Conservation (phyloP, 2,888 invertebrate species). For the Lysandra bellargus region DNA sequence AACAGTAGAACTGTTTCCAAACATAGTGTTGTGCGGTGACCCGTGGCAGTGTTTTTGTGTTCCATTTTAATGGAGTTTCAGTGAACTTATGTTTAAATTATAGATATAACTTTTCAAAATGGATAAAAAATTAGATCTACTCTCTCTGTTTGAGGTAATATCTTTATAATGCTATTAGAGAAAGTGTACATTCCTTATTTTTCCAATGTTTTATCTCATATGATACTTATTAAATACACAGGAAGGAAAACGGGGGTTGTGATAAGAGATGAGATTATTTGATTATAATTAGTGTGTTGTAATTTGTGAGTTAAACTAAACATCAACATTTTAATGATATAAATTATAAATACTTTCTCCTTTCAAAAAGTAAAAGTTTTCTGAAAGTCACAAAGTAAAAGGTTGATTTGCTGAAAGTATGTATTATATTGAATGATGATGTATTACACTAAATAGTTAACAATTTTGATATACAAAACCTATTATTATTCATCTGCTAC, state of each 20-base stretch:
- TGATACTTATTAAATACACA: background rate
- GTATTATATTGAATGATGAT: no score
- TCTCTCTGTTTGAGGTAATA: conserved; percentile 75
- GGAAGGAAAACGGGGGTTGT: background rate
- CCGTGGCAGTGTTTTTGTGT: conserved; percentile 41
- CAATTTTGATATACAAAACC: no score
- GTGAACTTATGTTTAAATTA: conserved; percentile 30
- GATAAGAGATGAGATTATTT: conserved; percentile 7
- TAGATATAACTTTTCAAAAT: conserved; percentile 49
- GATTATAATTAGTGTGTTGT: background rate
- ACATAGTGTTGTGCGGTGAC: conserved; percentile 45
- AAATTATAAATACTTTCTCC: conserved; percentile 21
- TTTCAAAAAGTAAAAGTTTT: conserved; percentile 28
- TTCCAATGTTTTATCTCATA: conserved; percentile 12
- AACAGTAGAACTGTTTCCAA: background rate
- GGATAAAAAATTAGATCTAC: conserved; percentile 76
- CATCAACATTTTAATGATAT: background rate
- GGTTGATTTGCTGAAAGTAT: conserved; percentile 22
- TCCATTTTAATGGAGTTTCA: conserved; percentile 13
- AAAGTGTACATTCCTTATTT: background rate
- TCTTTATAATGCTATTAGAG: conserved; percentile 24
- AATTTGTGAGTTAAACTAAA: background rate
- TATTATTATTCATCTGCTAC: no score
- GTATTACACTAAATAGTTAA: no score
- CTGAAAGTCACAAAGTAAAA: conserved; percentile 26